These are phyloP conservation scores for Prosapia bicincta DNA, from an alignment of 2,888 invertebrate genomes.

Conservation along the genomic window DNA sequence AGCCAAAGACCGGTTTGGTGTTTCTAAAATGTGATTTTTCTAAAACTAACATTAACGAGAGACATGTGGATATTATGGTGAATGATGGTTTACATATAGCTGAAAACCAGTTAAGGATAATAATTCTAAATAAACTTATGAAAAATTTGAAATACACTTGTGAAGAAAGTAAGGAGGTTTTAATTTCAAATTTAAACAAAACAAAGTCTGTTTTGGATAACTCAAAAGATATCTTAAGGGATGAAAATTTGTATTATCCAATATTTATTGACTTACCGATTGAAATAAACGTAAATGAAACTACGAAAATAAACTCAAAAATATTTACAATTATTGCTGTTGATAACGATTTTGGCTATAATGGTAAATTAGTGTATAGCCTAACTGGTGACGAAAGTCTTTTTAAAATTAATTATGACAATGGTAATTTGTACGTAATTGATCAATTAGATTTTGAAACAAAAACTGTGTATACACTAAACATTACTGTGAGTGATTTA, in stretches of 20 bases:
- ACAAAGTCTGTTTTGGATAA: constrained; percentile 70
- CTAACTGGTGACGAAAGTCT: constrained; percentile 77
- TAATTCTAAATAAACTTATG: constrained; percentile 10
- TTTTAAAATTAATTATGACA: constrained; percentile 80
- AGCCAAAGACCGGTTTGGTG: constrained; percentile 73
- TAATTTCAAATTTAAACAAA: constrained; percentile 68
- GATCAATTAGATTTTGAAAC: constrained; percentile 85
- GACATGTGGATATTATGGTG: constrained; percentile 81
- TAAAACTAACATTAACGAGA: constrained; percentile 55
- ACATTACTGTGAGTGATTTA: constrained; percentile 81
- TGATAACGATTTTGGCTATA: constrained; percentile 86
- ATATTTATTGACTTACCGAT: constrained; percentile 79
- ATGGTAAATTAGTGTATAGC: constrained; percentile 82
- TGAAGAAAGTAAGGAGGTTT: constrained; percentile 77
- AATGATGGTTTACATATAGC: constrained; percentile 67
- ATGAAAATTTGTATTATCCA: constrained; percentile 75
- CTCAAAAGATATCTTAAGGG: constrained; percentile 69
- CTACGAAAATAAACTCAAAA: constrained; percentile 70
- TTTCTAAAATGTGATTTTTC: constrained; percentile 81
- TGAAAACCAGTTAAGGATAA: constrained; percentile 40
- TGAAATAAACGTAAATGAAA: constrained; percentile 80
- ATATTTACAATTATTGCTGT: constrained; percentile 67
- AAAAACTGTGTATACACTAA: constrained; percentile 74
- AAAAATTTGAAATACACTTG: constrained; percentile 63
- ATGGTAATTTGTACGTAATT: constrained; percentile 79